Base-by-base conservation (phyloP, 2,113 vertebrate species). In the Muntiacus muntjak region DNA sequence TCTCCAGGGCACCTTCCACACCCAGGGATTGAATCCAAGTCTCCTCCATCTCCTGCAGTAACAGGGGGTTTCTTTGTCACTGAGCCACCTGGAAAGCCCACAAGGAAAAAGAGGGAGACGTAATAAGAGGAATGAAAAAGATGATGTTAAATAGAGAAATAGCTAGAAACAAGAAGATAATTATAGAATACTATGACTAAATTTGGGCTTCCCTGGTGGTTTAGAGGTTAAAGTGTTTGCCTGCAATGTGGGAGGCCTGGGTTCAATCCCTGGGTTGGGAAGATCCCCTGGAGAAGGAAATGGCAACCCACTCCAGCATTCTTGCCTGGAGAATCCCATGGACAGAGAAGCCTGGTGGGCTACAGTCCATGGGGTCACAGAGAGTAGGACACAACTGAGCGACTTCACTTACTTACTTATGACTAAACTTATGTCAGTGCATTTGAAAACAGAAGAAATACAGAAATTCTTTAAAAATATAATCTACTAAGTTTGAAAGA, bases 361-460 rank as follows among this genome's bases (percentile, higher is more conserved):
- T 40, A 36, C n/a, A 71, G 67, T 40, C n/a, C 67, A 71, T 71
- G 67, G n/a, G 9, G 19, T 23, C n/a, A 23, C 67, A 71, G 40
- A 40, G 19, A 40, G 19, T 40, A 5, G 10, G 67, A 71, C 5
- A 71, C 10, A 17, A 40, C n/a, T 71, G 10, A 71, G 10, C 2
- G 10, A 71, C 67, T 40, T 71, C n/a, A 40, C 19, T 40, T 23
- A 40, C 17, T 71, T 71, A 71, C n/a, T 71, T 88, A 79, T 57
- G 40, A 55, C 13, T 50, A 71, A 92, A 74, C 7, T 90, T 57
- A 78, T 19, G 2, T 19, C 40, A 88, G 7, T 47, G 58, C 36
- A 88, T 55, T 89, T 91, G 10, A 67, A 96, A 54, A 36, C 23
- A 87, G 30, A 62, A 26, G 74, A 83, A 74, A 87, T 43, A 76